Evolutionary conservation across 1,140 invertebrate genomes (phyloP), one percentile per base, ranked within the genome.

Genomic region (Drosophila pseudoobscura): DNA sequence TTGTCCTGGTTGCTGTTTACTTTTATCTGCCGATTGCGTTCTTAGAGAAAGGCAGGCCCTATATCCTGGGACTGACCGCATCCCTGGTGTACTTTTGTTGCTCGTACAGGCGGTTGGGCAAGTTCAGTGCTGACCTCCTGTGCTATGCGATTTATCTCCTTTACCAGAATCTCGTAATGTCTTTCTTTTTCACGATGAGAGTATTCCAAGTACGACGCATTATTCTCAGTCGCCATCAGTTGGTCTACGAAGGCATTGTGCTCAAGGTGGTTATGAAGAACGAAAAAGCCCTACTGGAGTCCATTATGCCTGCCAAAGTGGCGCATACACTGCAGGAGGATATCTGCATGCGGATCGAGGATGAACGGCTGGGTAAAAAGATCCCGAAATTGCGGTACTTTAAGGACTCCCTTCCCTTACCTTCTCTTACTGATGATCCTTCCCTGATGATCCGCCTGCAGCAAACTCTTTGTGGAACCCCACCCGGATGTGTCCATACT

Each of bases 401-500:
- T 58, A 17, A 52, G 20, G 9, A 31, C 13, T 7, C 7, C 58
- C 15, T 24, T 39, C 8, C 50, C 68, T 8, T 2, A 4, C 24
- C 24, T 9, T 31, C 31, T 7, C 29, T 29, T 29, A 6, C 29
- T 6, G 29, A 35, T 45, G 52, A 60, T 63, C 22, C 22, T 4
- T 6, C 1, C 9, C 20, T 15, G 9, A 0, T 35, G 31, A 35
- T 35, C 0, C 29, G 45, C 49, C 89, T 95, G 90, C 89, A 97
- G 97, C 63, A 95, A 97, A 82, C 90, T 97, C 0, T 97, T 96
- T 88, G 94, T 98, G 8, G 95, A 97, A 91, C 94, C 95, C 35
- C 96, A 98, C 91, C 93, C 96, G 9, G 95, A 98, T 91, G 97
- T 98, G 11, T 97, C 96, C 69, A 98, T 99, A 71, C 92, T 99